Evolutionary conservation across 92 coral and sea anemone genomes (phyloP).

Genomic region (Porites rus): DNA sequence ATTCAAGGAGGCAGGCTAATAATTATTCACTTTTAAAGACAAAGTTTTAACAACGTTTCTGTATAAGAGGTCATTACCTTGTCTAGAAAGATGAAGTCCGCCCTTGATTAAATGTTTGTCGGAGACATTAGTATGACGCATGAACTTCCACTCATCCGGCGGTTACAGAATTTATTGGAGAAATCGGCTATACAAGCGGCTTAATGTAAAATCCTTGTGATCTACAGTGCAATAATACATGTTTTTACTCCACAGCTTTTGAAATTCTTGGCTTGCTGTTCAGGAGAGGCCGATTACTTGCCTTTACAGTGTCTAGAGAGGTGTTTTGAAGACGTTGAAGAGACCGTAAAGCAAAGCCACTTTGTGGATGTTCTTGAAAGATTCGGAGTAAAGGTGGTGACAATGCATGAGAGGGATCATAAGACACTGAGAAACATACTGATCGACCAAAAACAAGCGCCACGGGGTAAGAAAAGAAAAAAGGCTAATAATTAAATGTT

Average conservation of each 20-base stretch:
- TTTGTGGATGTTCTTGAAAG: conserved; percentile 1
- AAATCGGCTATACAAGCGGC: too few species aligned
- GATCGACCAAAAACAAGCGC: not conserved
- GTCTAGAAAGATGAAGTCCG: too few species aligned
- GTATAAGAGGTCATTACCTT: too few species aligned
- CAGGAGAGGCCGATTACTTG: not conserved
- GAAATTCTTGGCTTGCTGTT: conserved; percentile 28
- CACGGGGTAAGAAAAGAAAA: not conserved
- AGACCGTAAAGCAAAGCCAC: not conserved
- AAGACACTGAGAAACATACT: conserved; percentile 15
- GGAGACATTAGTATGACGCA: too few species aligned
- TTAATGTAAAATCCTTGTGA: too few species aligned
- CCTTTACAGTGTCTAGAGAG: conserved; percentile 14
- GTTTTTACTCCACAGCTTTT: not conserved
- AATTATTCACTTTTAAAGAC: too few species aligned
- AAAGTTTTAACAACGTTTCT: not conserved
- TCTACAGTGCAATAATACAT: too few species aligned
- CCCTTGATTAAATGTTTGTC: too few species aligned
- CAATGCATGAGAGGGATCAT: not conserved
- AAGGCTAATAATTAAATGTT: not conserved
- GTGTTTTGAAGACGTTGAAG: not conserved
- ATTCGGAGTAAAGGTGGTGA: conserved; percentile 12
- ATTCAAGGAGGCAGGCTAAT: too few species aligned
- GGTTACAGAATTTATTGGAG: too few species aligned
- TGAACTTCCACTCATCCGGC: too few species aligned